A percentile compares a stretch with the other conserved stretches of the same genome.
These are phyloP conservation scores for Elysia chlorotica DNA, from an alignment of 1,140 invertebrate genomes.

Conservation along the genomic window DNA sequence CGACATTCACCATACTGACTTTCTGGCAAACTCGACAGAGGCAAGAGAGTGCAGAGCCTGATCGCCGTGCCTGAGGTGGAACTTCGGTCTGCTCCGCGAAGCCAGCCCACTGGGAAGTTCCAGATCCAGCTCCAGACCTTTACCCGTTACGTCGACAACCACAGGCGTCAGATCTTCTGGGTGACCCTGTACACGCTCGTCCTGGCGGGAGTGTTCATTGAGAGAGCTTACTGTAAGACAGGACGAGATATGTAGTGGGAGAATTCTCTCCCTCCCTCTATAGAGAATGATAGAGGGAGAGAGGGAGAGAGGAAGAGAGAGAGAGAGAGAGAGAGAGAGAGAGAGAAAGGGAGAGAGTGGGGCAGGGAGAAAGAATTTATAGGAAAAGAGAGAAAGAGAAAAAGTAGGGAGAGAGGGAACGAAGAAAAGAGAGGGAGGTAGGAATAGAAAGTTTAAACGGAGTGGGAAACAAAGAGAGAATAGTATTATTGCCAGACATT, in stretches of 20 bases:
- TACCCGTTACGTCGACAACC: slow-evolving; percentile 75
- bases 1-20: no score
- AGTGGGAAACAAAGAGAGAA: no score
- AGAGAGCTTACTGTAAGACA: slow-evolving; percentile 93
- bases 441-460: no score
- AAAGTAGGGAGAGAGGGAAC: no score
- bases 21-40: no score
- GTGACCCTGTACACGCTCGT: slow-evolving; percentile 95
- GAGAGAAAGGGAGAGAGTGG: neutral
- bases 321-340: slow-evolving; percentile 1
- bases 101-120: no score
- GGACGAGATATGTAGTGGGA: neutral
- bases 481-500: no score
- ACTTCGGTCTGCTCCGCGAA: no score
- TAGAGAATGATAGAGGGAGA: slow-evolving; percentile 3
- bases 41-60: no score
- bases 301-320: neutral
- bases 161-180: slow-evolving; percentile 97
- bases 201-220: slow-evolving; percentile 90
- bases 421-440: no score
- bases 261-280: neutral
- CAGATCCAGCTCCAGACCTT: neutral
- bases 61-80: no score
- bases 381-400: neutral
- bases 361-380: neutral